Conservation (phyloP, 1,140 invertebrate species). For the Sitobion miscanthi region DNA sequence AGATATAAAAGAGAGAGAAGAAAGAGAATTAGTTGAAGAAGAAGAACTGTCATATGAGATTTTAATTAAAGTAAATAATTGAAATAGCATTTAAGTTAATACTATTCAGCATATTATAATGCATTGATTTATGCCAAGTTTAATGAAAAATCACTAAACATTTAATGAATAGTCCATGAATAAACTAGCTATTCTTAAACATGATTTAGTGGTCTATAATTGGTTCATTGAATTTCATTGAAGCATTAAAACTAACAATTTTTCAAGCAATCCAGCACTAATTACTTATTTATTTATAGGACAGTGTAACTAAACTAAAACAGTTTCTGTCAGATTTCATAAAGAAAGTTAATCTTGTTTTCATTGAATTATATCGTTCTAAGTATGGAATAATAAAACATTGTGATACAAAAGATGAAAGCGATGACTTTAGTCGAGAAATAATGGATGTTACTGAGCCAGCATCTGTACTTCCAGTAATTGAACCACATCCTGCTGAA, state of each 20-base stretch:
- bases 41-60: neutral
- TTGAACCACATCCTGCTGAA: neutral
- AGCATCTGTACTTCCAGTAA: neutral
- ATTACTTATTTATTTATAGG: conserved; percentile 5
- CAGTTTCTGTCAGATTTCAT: neutral
- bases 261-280: no score
- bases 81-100: neutral
- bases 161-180: no score
- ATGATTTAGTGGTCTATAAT: no score
- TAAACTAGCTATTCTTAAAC: no score
- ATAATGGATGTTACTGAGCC: conserved; percentile 1
- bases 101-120: neutral
- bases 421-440: neutral
- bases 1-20: neutral
- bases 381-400: neutral
- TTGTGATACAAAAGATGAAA: neutral
- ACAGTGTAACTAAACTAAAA: neutral
- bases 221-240: no score
- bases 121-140: neutral
- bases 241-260: no score
- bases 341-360: neutral
- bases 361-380: neutral
- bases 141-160: no score
- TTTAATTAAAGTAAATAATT: conserved; percentile 25
- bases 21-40: neutral